A percentile compares a stretch with the other conserved stretches of the same genome.
Conservation (phyloP, 2,113 vertebrate genomes). For the Laticauda laticaudata region DNA sequence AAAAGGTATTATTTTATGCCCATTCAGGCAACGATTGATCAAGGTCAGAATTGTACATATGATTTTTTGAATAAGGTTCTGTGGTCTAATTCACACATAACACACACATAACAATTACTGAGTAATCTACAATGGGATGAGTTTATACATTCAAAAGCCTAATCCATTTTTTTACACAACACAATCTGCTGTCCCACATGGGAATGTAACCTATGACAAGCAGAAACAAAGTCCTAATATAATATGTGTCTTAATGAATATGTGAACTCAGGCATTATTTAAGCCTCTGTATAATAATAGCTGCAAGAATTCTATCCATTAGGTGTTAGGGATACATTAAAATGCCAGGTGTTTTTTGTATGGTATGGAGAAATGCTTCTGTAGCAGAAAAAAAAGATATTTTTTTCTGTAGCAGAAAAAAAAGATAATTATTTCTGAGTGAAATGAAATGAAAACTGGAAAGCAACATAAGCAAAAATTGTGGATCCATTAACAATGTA, state of each 20-base stretch:
- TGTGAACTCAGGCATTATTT: neutral
- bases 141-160: neutral
- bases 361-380: neutral
- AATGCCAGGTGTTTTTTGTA: neutral
- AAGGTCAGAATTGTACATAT: neutral
- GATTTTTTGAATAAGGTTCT: neutral
- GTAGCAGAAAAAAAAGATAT: no score
- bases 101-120: neutral
- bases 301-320: neutral
- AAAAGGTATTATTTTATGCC: neutral
- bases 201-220: neutral
- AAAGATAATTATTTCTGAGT: neutral
- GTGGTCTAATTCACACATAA: neutral
- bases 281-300: neutral
- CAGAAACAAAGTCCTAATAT: neutral
- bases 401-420: no score
- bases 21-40: neutral
- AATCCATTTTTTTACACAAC: neutral
- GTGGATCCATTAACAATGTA: neutral
- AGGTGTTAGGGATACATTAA: neutral
- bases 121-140: neutral
- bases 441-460: neutral
- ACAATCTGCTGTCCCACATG: neutral
- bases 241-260: neutral
- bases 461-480: neutral